phyloP scores from a whole-genome alignment of 2,888 invertebrate species.

The Amiota mariae region DNA sequence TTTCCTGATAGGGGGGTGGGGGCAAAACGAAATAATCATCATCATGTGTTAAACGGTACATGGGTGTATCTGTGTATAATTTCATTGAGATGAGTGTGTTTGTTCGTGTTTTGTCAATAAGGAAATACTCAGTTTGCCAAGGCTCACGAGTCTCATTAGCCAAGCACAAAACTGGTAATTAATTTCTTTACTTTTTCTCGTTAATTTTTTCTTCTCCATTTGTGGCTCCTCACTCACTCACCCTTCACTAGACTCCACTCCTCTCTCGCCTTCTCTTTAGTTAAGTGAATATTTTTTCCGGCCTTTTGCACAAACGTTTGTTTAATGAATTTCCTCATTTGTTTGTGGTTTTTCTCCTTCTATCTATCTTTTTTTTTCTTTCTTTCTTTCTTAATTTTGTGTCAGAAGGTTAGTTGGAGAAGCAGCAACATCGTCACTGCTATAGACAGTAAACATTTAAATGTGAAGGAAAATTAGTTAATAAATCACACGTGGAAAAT shows the following conservation, averaged over 20 bases:
- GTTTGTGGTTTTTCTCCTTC: constrained; percentile 27
- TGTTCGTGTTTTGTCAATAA: constrained; percentile 3
- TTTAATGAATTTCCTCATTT: constrained; percentile 57
- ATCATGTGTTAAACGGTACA: no score
- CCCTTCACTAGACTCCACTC: no score
- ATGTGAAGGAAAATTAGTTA: constrained; percentile 64
- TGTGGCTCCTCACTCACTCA: no score
- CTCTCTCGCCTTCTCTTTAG: no score
- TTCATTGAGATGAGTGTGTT: neutral
- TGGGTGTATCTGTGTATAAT: no score
- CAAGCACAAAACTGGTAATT: constrained; percentile 10
- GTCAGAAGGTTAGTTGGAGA: no score
- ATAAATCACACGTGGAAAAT: constrained; percentile 64
- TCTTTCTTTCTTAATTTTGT: no score
- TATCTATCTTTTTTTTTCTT: no score
- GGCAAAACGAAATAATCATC: no score
- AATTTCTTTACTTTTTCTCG: neutral
- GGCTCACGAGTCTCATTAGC: neutral
- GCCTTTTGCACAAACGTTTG: constrained; percentile 15
- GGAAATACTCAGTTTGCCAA: neutral
- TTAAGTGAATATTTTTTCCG: no score
- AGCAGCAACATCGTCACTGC: no score
- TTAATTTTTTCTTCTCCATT: neutral
- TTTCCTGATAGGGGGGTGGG: no score
- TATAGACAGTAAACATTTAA: constrained; percentile 48